phyloP scores from a whole-genome alignment of 2,888 invertebrate species.

The Sipha maydis region DNA sequence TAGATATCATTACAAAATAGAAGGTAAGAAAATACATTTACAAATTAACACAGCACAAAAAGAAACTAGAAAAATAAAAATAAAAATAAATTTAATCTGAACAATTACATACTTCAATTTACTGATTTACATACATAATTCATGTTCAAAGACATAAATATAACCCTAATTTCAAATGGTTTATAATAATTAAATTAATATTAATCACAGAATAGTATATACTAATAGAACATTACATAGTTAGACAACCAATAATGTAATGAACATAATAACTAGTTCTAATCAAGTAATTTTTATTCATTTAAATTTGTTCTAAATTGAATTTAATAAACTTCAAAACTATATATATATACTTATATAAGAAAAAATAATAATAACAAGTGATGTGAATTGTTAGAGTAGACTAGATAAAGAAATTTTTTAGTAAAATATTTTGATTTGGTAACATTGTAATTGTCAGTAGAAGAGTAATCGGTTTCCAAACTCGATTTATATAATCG shows the following conservation, averaged over 20 bases:
- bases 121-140: not conserved
- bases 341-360: not conserved
- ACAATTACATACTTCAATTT: not conserved
- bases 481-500: not conserved
- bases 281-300: slow-evolving; percentile 9
- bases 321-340: slow-evolving; percentile 1
- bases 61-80: not conserved
- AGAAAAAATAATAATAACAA: slow-evolving; percentile 10
- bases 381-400: slow-evolving; percentile 33
- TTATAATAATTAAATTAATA: too few relatives aligned
- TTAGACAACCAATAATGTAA: not conserved
- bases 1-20: not conserved
- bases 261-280: not conserved
- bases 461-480: not conserved
- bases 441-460: slow-evolving; percentile 43
- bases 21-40: slow-evolving; percentile 7
- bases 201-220: too few relatives aligned
- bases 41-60: not conserved
- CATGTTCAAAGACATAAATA: too few relatives aligned
- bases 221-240: slow-evolving; percentile 6
- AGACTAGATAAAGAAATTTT: slow-evolving; percentile 45
- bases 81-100: not conserved
- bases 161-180: too few relatives aligned
- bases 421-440: slow-evolving; percentile 26
- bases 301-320: not conserved